Base-by-base conservation (phyloP, 2,888 invertebrate species). In the Liodrosophila aerea region DNA sequence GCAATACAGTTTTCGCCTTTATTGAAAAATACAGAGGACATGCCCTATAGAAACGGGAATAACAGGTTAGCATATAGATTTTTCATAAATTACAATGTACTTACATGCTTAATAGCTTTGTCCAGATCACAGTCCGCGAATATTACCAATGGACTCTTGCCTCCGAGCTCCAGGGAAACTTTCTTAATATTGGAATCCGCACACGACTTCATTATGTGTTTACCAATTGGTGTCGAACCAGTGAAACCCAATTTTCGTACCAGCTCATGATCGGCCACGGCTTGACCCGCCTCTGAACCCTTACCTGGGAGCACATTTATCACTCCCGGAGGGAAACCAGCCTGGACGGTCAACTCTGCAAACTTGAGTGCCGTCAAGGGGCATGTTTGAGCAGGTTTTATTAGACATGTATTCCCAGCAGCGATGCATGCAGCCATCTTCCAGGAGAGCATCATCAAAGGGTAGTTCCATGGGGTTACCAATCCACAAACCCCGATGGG, bases 1-100 rank as follows among this genome's bases (percentile, higher is more conserved):
- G 98, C 98, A 72, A 98, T 98, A 90, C 98, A 99, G 89, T 98
- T 98, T 91, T 99, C 98, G 50, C 98, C 98, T 88, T 98, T 98
- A 91, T 99, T 99, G 92, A 98, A 98, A 91, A 98, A 99, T 1
- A 98, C 98, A 51, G 97, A 94, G 49, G 94, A 94, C 95, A 97
- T 96, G 0, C 96, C 97, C 95, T 96, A 1, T 0, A 45, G n/a
- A 4, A 86, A 4, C 4, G 4, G 3, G 9, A 11, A 22, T 39
- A 27, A 54, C 44, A 39, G 41, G n/a, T 41, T 9, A 3, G 13
- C 3, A 34, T 29, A 1, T 11, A 3, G 22, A 31, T 11, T 2
- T 12, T 1, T 7, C 5, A 0, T 7, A 0, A 5, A n/a, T n/a
- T n/a, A n/a, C n/a, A n/a, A n/a, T n/a, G n/a, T 15, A 75, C 93